Conservation (phyloP, 2,797 vertebrate species). For the Mus spretus region DNA sequence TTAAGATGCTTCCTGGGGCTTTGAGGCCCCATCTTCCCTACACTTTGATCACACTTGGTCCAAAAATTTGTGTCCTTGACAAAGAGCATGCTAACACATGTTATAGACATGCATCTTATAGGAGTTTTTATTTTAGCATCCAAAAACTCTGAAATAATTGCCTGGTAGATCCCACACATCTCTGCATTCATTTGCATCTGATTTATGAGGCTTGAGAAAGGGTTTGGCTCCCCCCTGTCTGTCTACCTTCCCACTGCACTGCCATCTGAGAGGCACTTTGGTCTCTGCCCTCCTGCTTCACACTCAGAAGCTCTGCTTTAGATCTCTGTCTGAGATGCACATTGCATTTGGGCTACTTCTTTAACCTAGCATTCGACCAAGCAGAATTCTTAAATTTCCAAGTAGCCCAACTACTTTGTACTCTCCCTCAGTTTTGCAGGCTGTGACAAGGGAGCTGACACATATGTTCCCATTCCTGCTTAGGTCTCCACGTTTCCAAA, state of each 20-base stretch:
- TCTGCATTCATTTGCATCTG: conserved; percentile 40
- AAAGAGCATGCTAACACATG: conserved; percentile 16
- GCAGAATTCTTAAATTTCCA: conserved; percentile 23
- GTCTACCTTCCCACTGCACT: background rate
- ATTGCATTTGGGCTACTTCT: conserved; percentile 50
- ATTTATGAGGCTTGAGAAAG: conserved; percentile 17
- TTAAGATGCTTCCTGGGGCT: background rate
- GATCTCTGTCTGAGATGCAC: conserved; percentile 27
- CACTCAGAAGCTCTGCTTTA: background rate
- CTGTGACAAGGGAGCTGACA: background rate
- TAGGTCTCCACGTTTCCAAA: background rate
- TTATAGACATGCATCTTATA: background rate
- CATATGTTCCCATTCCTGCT: background rate
- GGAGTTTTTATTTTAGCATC: conserved; percentile 32
- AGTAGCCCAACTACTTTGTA: background rate
- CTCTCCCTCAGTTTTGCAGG: background rate
- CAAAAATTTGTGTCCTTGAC: conserved; percentile 33
- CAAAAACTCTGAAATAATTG: conserved; percentile 9
- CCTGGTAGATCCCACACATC: background rate
- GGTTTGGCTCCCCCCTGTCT: background rate
- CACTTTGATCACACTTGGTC: background rate
- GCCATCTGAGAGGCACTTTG: background rate
- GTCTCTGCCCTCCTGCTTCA: background rate
- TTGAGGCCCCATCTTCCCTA: background rate
- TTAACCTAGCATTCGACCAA: conserved; percentile 37